Evolutionary conservation across 2,888 invertebrate species (phyloP), one percentile per base, ranked within the genome.

Genomic region (Liposcelis brunnea): DNA sequence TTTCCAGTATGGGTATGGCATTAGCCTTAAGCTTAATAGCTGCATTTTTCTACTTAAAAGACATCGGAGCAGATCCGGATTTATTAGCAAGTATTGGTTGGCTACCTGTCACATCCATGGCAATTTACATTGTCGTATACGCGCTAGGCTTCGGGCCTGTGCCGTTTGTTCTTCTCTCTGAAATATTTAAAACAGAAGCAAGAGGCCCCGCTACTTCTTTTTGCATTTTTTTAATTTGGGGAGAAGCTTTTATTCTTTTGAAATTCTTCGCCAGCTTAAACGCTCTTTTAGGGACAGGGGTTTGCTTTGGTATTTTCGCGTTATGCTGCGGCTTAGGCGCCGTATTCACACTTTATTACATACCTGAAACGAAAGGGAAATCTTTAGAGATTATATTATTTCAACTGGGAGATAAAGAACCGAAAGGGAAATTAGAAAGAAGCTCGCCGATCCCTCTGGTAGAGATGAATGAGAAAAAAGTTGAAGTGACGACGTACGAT

Each of bases 341-440:
- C 5, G 31, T 62, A 46, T 57, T 61, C 32, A 55, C 58, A 42
- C 51, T 62, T 32, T 49, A 62, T 11, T 63, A 59, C 32, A 53
- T 68, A 26, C 67, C 66, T 1, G 68, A 68, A 52, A 68, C 67
- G 1, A 65, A 60, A 52, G 65, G 65, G 15, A 63, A 61, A 51
- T 60, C 57, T 43, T 55, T 61, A 32, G 58, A 59, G 12, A 59
- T 64, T 43, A 68, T 69, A 6, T 62, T 68, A 46, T 57, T 59
- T 15, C 31, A 42, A 21, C 44, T 54, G 5, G 47, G 16, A 26
- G 26, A 26, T 26, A 26, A 26, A 26, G 26, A 26, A n/a, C n/a
- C 26, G 5, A 4, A 4, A 26, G 26, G 26, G 26, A 26, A 26
- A 26, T 26, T 26, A 8, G 26, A 26, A 26, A 26, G 26, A 8